Percentiles rank a stretch among this genome's conserved stretches.
Evolutionary conservation across 2,888 invertebrate species (phyloP).

Genomic region (Buathra laborator): DNA sequence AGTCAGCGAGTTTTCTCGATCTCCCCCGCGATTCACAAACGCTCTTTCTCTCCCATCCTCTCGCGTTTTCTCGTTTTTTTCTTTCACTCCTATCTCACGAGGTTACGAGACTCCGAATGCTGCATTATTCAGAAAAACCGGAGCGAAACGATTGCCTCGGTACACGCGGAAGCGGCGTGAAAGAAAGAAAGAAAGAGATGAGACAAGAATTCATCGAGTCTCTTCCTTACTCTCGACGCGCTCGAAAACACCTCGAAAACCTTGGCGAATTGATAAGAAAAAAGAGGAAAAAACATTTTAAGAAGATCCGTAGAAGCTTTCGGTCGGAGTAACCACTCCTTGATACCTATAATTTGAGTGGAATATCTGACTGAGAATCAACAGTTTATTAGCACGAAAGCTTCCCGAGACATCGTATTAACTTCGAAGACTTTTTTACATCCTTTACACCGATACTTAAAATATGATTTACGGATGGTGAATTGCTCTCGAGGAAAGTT

Average conservation of each 20-base stretch:
- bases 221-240: neutral
- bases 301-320: slow-evolving; percentile 29
- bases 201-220: slow-evolving; percentile 29
- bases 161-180: slow-evolving; percentile 17
- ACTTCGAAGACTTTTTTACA: neutral
- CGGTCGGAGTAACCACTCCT: neutral
- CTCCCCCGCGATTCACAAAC: neutral
- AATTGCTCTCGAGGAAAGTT: no score
- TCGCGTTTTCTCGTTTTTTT: no score
- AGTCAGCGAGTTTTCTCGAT: slow-evolving; percentile 34
- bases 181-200: slow-evolving; percentile 23
- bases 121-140: slow-evolving; percentile 79
- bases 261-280: slow-evolving; percentile 21
- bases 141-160: slow-evolving; percentile 59
- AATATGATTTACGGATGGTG: no score
- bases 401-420: neutral
- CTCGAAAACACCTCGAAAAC: slow-evolving; percentile 6
- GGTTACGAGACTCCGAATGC: slow-evolving; percentile 68
- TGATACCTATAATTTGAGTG: neutral
- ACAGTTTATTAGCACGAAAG: neutral
- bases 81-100: slow-evolving; percentile 9
- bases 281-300: neutral
- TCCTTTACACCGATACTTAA: neutral
- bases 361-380: neutral
- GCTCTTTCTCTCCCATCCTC: neutral